Percentiles rank a stretch among this genome's conserved stretches.
Evolutionary conservation across 2,888 invertebrate species (phyloP).

Genomic region (Chrysomela aeneicollis): DNA sequence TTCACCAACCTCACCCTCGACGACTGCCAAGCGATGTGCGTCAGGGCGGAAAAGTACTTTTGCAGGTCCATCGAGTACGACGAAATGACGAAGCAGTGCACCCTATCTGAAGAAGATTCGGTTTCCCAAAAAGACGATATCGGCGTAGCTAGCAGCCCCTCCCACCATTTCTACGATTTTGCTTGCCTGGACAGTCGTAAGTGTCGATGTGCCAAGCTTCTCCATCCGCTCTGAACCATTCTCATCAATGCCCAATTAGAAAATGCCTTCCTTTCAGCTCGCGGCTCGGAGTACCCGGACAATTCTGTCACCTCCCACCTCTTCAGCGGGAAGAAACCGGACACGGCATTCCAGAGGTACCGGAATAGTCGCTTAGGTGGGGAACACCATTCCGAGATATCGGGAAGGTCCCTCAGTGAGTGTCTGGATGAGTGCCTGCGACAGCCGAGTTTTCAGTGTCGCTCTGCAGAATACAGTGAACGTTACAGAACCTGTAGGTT

Average conservation of each 20-base stretch:
- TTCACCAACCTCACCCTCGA: constrained; percentile 86
- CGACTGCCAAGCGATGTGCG: constrained; percentile 88
- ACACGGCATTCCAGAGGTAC: constrained; percentile 89
- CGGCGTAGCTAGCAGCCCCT: constrained; percentile 83
- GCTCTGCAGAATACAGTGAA: constrained; percentile 89
- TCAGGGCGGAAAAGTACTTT: constrained; percentile 87
- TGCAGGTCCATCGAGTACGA: constrained; percentile 91
- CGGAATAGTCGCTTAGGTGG: constrained; percentile 86
- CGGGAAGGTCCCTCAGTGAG: constrained; percentile 86
- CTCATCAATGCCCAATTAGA: constrained; percentile 11
- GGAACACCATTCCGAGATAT: constrained; percentile 89
- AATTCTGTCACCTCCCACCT: constrained; percentile 86
- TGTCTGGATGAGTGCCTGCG: constrained; percentile 89
- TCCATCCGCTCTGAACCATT: not conserved
- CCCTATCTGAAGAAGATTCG: constrained; percentile 91
- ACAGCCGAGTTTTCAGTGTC: constrained; percentile 89
- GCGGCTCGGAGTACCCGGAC: constrained; percentile 88
- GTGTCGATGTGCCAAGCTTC: constrained; percentile 58
- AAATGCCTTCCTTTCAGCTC: constrained; percentile 68
- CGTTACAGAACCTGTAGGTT: constrained; percentile 84
- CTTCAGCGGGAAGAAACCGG: constrained; percentile 80
- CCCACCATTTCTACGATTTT: constrained; percentile 88
- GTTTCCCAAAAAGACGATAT: constrained; percentile 89
- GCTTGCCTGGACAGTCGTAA: constrained; percentile 91
- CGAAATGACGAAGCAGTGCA: constrained; percentile 84